Conservation (phyloP, 2,113 vertebrate genomes). For the Tenrec ecaudatus region DNA sequence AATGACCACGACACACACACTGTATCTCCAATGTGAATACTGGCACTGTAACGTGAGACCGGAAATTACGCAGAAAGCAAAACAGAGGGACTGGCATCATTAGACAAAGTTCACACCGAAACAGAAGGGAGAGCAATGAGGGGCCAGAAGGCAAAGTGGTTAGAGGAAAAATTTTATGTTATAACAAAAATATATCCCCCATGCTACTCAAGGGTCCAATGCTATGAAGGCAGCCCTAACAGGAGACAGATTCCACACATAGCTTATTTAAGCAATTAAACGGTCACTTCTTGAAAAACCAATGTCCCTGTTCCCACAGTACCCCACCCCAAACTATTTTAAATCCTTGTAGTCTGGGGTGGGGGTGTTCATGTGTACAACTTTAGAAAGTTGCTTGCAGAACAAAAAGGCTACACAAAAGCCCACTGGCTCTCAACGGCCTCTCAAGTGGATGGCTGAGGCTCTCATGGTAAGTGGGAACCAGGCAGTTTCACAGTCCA, state of each 20-base stretch:
- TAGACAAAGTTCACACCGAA: conserved; percentile 53
- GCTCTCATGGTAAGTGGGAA: conserved; percentile 86
- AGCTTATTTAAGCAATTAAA: conserved; percentile 79
- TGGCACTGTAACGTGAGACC: conserved; percentile 60
- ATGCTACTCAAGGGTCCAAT: conserved; percentile 67
- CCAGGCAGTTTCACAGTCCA: conserved; percentile 83
- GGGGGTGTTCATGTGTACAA: conserved; percentile 68
- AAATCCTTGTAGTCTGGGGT: conserved; percentile 41
- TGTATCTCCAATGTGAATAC: conserved; percentile 85
- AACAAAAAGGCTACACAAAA: conserved; percentile 78
- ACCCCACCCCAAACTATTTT: conserved; percentile 14
- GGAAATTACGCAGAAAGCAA: neutral
- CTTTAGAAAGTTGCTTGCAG: conserved; percentile 89
- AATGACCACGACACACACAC: conserved; percentile 62
- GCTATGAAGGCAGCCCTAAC: conserved; percentile 65
- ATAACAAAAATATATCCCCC: conserved; percentile 77
- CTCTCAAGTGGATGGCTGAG: conserved; percentile 69
- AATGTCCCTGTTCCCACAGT: conserved; percentile 23
- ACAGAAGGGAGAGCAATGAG: neutral
- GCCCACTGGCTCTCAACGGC: conserved; percentile 31
- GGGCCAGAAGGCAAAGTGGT: neutral
- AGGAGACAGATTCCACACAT: conserved; percentile 71
- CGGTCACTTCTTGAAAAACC: conserved; percentile 73
- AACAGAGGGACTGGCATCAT: conserved; percentile 24
- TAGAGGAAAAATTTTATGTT: conserved; percentile 65